phyloP scores from a whole-genome alignment of 2,888 invertebrate species.

The Torymus auratus region DNA sequence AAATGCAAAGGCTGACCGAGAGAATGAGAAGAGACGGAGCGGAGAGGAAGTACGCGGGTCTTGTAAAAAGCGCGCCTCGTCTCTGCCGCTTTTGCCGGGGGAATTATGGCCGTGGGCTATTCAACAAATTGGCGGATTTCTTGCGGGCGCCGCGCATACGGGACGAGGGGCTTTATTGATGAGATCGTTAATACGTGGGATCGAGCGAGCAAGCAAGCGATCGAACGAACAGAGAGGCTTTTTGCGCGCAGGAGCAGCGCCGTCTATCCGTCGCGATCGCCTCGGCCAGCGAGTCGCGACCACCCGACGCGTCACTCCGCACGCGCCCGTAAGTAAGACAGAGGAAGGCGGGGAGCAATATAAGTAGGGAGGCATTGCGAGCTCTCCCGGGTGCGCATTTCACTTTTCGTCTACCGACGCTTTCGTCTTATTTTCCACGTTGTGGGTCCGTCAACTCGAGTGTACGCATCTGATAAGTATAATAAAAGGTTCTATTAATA shows the following conservation, averaged over 20 bases:
- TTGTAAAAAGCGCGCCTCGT: background rate
- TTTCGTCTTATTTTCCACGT: too few species aligned
- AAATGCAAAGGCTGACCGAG: too few species aligned
- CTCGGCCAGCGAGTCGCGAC: slow-evolving; percentile 62
- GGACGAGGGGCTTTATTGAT: slow-evolving; percentile 71
- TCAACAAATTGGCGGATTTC: slow-evolving; percentile 74
- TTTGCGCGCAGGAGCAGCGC: slow-evolving; percentile 28
- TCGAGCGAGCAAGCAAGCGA: slow-evolving; percentile 63
- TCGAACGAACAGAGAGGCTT: slow-evolving; percentile 63
- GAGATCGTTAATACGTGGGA: slow-evolving; percentile 76
- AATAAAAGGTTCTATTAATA: too few species aligned
- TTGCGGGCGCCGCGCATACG: slow-evolving; percentile 59
- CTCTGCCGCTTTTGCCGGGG: slow-evolving; percentile 47
- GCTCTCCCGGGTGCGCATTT: too few species aligned
- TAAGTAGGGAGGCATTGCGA: too few species aligned
- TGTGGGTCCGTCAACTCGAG: too few species aligned
- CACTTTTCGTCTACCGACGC: too few species aligned
- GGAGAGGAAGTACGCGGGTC: background rate
- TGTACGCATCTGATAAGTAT: too few species aligned
- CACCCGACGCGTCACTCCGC: slow-evolving; percentile 70
- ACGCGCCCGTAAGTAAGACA: too few species aligned
- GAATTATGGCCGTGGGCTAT: slow-evolving; percentile 55
- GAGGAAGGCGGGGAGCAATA: too few species aligned
- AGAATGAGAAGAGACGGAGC: too few species aligned
- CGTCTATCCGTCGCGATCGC: slow-evolving; percentile 75